These are phyloP conservation scores for Zelleria hepariella DNA, from an alignment of 2,888 invertebrate genomes.

Conservation along the genomic window DNA sequence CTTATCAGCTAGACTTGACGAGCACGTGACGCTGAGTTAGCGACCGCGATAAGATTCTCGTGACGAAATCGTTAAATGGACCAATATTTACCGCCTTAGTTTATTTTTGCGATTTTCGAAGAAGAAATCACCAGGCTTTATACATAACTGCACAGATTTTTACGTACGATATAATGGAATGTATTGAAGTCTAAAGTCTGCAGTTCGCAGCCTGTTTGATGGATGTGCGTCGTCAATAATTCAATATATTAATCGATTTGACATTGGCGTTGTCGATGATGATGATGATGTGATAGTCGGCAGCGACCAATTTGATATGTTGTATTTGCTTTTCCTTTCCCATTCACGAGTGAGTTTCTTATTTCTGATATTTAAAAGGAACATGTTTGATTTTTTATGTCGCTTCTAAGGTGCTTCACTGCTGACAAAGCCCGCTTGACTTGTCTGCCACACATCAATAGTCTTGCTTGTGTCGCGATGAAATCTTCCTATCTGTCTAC, in stretches of 20 bases:
- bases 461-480: too few species aligned
- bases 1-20: not conserved
- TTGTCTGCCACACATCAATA: not conserved
- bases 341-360: not conserved
- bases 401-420: too few species aligned
- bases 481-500: too few species aligned
- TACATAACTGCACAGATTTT: too few species aligned
- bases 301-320: not conserved
- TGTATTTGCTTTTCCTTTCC: not conserved
- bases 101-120: too few species aligned
- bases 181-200: not conserved
- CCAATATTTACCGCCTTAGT: too few species aligned
- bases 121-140: too few species aligned
- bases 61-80: not conserved
- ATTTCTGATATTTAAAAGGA: too few species aligned
- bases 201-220: slow-evolving; percentile 3
- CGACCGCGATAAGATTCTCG: not conserved
- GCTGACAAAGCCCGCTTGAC: too few species aligned
- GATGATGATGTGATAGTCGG: not conserved
- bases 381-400: too few species aligned
- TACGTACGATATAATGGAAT: too few species aligned
- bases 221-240: slow-evolving; percentile 7
- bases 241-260: slow-evolving; percentile 32
- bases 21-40: not conserved
- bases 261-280: slow-evolving; percentile 41